phyloP scores from a whole-genome alignment of 2,113 vertebrate genomes.

The Eleginops maclovinus region DNA sequence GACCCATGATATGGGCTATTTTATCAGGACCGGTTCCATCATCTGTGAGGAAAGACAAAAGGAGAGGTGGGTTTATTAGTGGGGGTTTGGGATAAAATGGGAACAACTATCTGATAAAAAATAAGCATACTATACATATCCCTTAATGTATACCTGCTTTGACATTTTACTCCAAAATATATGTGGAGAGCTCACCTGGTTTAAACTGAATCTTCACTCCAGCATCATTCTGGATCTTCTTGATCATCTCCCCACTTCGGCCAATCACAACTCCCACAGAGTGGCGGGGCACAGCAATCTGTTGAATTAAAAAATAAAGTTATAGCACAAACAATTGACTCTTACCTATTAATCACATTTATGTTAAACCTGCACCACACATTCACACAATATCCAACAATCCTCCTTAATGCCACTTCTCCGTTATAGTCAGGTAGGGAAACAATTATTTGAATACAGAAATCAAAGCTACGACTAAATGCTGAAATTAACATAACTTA shows the following conservation, averaged over 20 bases:
- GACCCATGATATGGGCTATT: conserved; percentile 93
- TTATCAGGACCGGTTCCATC: conserved; percentile 92
- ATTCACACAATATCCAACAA: background rate
- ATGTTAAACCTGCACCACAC: background rate
- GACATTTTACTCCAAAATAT: no score
- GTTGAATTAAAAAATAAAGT: conserved; percentile 27
- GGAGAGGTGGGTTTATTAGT: background rate
- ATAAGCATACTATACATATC: no score
- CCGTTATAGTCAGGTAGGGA: background rate
- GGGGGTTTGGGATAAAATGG: no score
- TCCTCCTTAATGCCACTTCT: background rate
- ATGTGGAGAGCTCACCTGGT: conserved; percentile 83
- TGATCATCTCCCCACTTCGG: conserved; percentile 94
- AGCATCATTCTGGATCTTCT: conserved; percentile 94
- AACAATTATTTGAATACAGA: background rate
- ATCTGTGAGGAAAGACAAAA: conserved; percentile 78
- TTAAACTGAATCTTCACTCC: conserved; percentile 96
- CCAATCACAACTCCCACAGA: conserved; percentile 94
- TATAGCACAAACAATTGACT: background rate
- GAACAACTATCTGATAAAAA: no score
- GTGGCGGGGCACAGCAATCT: conserved; percentile 92
- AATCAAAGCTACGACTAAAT: background rate
- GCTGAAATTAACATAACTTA: conserved; percentile 48
- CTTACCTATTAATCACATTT: background rate
- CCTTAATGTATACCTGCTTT: no score